phyloP scores from a whole-genome alignment of 64 coral and sea anemone genomes.

The Stichodactyla helianthus region DNA sequence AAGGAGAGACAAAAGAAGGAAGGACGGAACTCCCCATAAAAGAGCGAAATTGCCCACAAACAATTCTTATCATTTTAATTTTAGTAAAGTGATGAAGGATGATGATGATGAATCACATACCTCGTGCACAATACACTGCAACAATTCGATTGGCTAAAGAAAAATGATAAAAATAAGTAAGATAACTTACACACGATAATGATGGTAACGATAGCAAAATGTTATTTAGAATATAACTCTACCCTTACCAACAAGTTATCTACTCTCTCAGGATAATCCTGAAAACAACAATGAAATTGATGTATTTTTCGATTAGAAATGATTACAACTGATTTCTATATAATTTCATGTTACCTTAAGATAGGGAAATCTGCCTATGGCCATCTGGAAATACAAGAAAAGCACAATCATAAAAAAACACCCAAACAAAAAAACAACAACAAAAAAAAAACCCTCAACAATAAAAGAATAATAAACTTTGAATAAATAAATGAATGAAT shows the following conservation, averaged over 20 bases:
- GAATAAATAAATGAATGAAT: too few relatives aligned
- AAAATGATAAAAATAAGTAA: background rate
- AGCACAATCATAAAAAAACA: background rate
- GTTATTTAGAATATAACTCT: background rate
- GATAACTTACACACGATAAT: too few relatives aligned
- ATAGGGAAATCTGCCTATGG: conserved; percentile 89
- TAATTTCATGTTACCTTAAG: conserved; percentile 43
- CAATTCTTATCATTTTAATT: too few relatives aligned
- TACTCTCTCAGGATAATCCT: background rate
- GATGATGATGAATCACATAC: conserved; percentile 30
- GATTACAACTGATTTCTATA: background rate
- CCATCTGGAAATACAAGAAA: conserved; percentile 53
- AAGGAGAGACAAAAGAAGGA: too few relatives aligned
- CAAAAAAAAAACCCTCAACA: background rate
- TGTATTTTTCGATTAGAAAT: too few relatives aligned
- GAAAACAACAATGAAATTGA: background rate
- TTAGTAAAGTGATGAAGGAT: too few relatives aligned
- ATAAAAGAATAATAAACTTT: too few relatives aligned
- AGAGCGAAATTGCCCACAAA: too few relatives aligned
- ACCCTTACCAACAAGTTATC: background rate
- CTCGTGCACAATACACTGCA: conserved; percentile 99
- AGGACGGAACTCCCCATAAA: too few relatives aligned
- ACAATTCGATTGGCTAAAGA: conserved; percentile 88
- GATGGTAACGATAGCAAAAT: background rate
- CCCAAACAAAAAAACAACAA: background rate